Percentiles rank a stretch among this genome's conserved stretches.
These are phyloP conservation scores for Frankliniella intonsa DNA, from an alignment of 2,888 invertebrate genomes.

Conservation along the genomic window DNA sequence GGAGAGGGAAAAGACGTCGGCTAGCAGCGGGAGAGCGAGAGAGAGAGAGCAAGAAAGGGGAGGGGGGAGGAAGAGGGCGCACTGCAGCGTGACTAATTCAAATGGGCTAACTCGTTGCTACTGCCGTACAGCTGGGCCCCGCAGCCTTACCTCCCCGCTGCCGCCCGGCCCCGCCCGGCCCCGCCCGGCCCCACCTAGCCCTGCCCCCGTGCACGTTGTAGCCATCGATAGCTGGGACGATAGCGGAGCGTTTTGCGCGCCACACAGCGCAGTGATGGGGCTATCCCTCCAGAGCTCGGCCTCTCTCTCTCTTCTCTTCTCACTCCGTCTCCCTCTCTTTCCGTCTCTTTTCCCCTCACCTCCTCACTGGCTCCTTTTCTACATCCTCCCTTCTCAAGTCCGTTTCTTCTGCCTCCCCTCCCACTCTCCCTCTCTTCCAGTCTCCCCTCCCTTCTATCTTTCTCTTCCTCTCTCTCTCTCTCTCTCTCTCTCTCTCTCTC, in stretches of 20 bases:
- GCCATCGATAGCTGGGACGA: constrained; percentile 45
- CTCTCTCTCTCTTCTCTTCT: not conserved
- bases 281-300: too few relatives aligned
- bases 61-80: not conserved
- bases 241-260: constrained; percentile 39
- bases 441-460: not conserved
- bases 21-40: not conserved
- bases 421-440: not conserved
- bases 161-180: too few relatives aligned
- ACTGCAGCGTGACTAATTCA: constrained; percentile 18
- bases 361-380: not conserved
- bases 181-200: too few relatives aligned
- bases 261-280: not conserved
- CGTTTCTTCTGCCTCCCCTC: too few relatives aligned
- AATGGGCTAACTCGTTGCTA: constrained; percentile 1
- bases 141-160: not conserved
- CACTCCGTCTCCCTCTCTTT: too few relatives aligned
- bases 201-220: constrained; percentile 37
- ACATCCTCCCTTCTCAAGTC: not conserved
- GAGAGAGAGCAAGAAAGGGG: not conserved
- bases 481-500: constrained; percentile 1
- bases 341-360: not conserved
- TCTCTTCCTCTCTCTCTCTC: not conserved
- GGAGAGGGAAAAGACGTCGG: not conserved
- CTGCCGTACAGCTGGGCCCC: not conserved